Base-by-base conservation (phyloP, 2,888 invertebrate species). In the Drosophila atripex region DNA sequence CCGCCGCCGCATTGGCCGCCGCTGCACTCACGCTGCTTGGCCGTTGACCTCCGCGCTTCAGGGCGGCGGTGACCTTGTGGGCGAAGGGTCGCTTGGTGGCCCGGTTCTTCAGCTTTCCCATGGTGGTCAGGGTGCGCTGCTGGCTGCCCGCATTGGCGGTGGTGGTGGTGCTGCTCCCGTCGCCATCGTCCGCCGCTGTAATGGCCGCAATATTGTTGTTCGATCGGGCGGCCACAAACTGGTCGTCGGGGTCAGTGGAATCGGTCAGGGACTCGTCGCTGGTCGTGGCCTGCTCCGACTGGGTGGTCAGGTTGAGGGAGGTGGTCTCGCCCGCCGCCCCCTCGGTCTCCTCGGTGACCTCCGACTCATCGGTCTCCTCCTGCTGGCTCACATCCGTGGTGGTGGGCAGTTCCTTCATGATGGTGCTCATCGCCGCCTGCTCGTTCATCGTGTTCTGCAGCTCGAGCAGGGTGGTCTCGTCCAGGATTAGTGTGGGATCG, bases 221-320 rank as follows among this genome's bases (percentile, higher is more conserved):
- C 11, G 90, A 90, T 57, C 90, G 88, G 9, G 90, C 88, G 1
- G 89, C 91, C 38, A 90, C 91, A 75, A 91, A 90, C 70, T 90
- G 89, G 73, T 90, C 91, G 39, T 89, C 86, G 3, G 83, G 64
- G 73, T 90, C 89, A 55, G 90, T 90, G 61, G 88, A 84, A 69
- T 88, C 89, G 6, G 90, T 90, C 0, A 88, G 59, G 0, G 74
- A 51, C 23, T 88, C 73, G 1, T 73, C 86, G 12, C 78, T 79
- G 16, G 88, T 89, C 0, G 89, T 88, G 0, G 85, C 61, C 47
- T 47, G 41, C 30, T 83, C 75, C 0, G 63, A 49, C 1, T 54
- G 51, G 1, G 82, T 75, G 45, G 45, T 77, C 58, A 52, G 59
- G 1, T 56, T 71, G 0, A 70, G 55, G 5, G 65, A 56, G 7